Conservation (phyloP, 2,888 invertebrate species). For the Crocallis elinguaria region DNA sequence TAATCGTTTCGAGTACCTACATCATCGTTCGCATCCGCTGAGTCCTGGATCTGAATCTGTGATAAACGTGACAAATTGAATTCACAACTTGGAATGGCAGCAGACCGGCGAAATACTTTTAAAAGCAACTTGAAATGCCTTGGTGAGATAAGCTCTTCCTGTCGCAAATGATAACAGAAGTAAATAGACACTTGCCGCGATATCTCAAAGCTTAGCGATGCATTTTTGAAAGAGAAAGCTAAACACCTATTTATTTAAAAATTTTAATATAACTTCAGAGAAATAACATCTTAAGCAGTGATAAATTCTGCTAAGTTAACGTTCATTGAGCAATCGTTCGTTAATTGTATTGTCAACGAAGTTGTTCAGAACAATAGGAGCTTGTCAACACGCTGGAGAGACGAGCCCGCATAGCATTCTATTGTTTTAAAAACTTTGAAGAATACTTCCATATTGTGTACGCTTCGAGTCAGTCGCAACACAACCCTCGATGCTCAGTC, state of each 20-base stretch:
- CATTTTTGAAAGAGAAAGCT: neutral
- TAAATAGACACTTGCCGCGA: conserved; percentile 31
- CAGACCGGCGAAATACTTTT: conserved; percentile 23
- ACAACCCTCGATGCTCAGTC: conserved; percentile 38
- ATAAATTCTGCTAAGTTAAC: conserved; percentile 32
- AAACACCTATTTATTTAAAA: neutral
- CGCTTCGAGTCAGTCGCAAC: conserved; percentile 45
- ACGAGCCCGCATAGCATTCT: conserved; percentile 73
- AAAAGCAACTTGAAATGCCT: conserved; percentile 33
- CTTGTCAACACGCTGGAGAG: conserved; percentile 49
- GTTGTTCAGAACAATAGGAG: conserved; percentile 50
- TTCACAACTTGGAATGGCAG: conserved; percentile 16
- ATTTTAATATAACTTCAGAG: neutral
- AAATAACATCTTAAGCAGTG: neutral
- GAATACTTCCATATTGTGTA: conserved; percentile 44
- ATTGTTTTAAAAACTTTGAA: conserved; percentile 67
- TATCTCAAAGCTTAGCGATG: neutral
- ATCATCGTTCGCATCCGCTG: conserved; percentile 38
- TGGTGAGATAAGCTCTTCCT: conserved; percentile 45
- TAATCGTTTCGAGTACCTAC: conserved; percentile 44
- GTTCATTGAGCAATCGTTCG: conserved; percentile 54
- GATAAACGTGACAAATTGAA: conserved; percentile 35
- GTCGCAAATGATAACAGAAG: conserved; percentile 45
- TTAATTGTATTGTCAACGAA: conserved; percentile 63
- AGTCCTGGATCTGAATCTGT: conserved; percentile 30